phyloP scores from a whole-genome alignment of 2,888 invertebrate genomes.

The Maniola hyperantus region DNA sequence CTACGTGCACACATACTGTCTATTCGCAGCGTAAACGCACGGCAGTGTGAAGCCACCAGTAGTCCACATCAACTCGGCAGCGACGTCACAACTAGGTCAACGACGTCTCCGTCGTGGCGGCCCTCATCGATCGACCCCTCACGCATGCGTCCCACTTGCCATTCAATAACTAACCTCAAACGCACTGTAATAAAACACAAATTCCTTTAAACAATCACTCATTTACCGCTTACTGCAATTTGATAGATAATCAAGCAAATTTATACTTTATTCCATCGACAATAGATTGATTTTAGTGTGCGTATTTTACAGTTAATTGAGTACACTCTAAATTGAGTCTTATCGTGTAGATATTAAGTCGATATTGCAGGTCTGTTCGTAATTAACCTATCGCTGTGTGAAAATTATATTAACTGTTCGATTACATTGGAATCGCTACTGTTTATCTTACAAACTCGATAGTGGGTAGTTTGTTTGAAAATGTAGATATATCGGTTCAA shows the following conservation, averaged over 20 bases:
- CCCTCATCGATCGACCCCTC: conserved; percentile 65
- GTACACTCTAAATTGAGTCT: conserved; percentile 27
- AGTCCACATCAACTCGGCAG: conserved; percentile 16
- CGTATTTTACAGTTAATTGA: conserved; percentile 9
- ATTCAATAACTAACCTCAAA: conserved; percentile 40
- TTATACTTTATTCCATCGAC: conserved; percentile 32
- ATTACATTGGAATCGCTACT: conserved; percentile 12
- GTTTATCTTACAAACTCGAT: conserved; percentile 9
- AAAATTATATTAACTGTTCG: conserved; percentile 8
- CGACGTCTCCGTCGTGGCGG: conserved; percentile 65
- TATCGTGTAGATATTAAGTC: conserved; percentile 29
- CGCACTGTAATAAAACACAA: conserved; percentile 25
- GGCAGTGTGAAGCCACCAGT: neutral
- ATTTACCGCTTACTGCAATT: conserved; percentile 40
- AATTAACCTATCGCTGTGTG: neutral
- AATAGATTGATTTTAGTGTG: conserved; percentile 37
- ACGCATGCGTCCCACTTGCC: conserved; percentile 59
- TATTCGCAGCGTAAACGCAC: neutral
- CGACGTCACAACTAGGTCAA: conserved; percentile 69
- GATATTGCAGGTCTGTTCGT: conserved; percentile 10
- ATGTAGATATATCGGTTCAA: no score
- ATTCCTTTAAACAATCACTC: conserved; percentile 26
- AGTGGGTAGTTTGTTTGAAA: neutral
- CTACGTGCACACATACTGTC: no score
- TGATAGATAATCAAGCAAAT: conserved; percentile 32